Percentiles rank a stretch among this genome's conserved stretches.
phyloP scores from a whole-genome alignment of 2,113 vertebrate species.

The Pao palembangensis region DNA sequence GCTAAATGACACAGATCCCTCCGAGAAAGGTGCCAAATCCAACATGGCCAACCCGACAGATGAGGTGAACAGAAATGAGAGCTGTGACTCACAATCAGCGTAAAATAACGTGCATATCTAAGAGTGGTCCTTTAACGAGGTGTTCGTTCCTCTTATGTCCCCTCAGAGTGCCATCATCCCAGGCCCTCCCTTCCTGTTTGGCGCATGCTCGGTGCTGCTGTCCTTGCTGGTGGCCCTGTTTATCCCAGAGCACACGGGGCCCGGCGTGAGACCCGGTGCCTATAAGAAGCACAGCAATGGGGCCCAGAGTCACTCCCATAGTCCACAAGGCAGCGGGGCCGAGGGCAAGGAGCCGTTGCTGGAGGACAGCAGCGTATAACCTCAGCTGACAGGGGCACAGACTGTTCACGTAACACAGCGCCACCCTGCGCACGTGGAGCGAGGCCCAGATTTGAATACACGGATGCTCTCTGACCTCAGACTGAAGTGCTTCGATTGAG shows the following conservation, averaged over 20 bases:
- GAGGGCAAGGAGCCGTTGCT: slow-evolving; percentile 89
- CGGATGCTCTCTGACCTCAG: slow-evolving; percentile 36
- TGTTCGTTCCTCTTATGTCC: neutral
- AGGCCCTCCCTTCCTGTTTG: slow-evolving; percentile 90
- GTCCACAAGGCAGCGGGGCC: slow-evolving; percentile 78
- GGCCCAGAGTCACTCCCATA: slow-evolving; percentile 82
- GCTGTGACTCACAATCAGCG: neutral
- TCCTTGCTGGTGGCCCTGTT: slow-evolving; percentile 90
- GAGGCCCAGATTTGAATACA: slow-evolving; percentile 37
- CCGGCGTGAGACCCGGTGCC: slow-evolving; percentile 75
- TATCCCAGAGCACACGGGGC: slow-evolving; percentile 85
- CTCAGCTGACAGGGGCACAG: slow-evolving; percentile 49
- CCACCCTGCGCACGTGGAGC: slow-evolving; percentile 30
- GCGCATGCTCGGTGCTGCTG: slow-evolving; percentile 88
- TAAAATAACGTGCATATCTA: too few species aligned
- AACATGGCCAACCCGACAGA: slow-evolving; percentile 91
- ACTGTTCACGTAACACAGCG: slow-evolving; percentile 14
- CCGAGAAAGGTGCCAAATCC: slow-evolving; percentile 77
- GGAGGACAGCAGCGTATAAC: slow-evolving; percentile 88
- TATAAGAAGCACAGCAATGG: slow-evolving; percentile 87
- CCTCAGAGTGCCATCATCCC: slow-evolving; percentile 88
- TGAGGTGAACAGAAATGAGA: slow-evolving; percentile 71
- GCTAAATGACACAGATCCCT: slow-evolving; percentile 78
- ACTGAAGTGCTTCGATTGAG: slow-evolving; percentile 30
- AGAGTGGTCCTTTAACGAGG: neutral